phyloP scores from a whole-genome alignment of 2,113 vertebrate species.

The Vombatus ursinus region DNA sequence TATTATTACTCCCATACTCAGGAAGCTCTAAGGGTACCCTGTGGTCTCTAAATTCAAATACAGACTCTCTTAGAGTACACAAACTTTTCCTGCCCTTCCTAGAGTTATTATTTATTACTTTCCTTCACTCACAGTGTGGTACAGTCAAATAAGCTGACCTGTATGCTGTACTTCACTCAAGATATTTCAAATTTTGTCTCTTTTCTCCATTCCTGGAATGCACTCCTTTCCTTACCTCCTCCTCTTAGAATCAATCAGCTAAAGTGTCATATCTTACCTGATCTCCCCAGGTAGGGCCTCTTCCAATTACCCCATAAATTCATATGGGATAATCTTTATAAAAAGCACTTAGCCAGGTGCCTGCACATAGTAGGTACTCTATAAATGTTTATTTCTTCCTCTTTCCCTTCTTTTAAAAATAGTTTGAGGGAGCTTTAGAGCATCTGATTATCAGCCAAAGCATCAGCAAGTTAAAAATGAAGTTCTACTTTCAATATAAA shows the following conservation, averaged over 20 bases:
- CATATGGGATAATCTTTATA: not conserved
- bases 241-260: not conserved
- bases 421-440: not conserved
- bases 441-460: not conserved
- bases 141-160: not conserved
- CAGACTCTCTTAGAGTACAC: not conserved
- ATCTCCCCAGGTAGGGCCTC: not conserved
- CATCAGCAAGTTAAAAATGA: not conserved
- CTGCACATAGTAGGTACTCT: not conserved
- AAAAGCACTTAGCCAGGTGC: not conserved
- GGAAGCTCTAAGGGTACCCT: not conserved
- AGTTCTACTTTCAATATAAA: not conserved
- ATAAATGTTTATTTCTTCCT: not conserved
- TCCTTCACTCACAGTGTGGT: not conserved
- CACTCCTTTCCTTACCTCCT: not conserved
- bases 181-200: not conserved
- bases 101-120: not conserved
- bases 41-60: not conserved
- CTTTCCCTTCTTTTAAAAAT: not conserved
- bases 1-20: not conserved
- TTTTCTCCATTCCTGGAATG: not conserved
- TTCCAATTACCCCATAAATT: not conserved
- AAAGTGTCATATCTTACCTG: not conserved
- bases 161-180: not conserved
- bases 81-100: not conserved